These are phyloP conservation scores for Tetanocera ferruginea DNA, from an alignment of 2,888 invertebrate genomes.

Conservation along the genomic window DNA sequence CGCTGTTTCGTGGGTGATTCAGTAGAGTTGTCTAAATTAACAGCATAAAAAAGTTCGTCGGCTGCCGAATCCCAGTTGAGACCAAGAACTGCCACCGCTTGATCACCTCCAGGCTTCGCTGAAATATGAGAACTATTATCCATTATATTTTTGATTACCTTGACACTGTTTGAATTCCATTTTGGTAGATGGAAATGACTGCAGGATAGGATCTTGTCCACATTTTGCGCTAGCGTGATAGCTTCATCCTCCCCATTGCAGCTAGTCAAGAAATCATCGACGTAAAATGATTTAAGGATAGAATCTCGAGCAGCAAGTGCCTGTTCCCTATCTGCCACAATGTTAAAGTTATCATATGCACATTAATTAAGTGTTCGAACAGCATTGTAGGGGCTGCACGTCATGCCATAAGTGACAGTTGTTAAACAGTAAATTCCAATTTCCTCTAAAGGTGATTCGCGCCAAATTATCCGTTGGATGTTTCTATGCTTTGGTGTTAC, in stretches of 20 bases:
- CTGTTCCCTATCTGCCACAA: not conserved
- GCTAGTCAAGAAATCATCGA: not conserved
- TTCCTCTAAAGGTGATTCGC: not conserved
- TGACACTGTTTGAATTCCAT: not conserved
- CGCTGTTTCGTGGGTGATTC: too few species aligned
- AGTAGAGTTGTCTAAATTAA: too few species aligned
- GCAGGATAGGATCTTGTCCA: not conserved
- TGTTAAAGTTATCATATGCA: not conserved
- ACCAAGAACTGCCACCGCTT: too few species aligned
- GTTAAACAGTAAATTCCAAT: not conserved
- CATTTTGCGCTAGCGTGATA: not conserved
- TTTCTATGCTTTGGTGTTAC: not conserved
- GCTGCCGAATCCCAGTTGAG: too few species aligned
- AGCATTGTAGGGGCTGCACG: not conserved
- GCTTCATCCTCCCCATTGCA: not conserved
- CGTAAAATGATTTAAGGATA: not conserved
- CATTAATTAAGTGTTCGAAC: too few species aligned
- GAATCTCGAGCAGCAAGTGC: not conserved
- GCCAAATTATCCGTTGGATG: conserved; percentile 26
- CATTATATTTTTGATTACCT: not conserved
- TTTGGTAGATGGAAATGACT: not conserved
- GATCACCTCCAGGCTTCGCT: too few species aligned
- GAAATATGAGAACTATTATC: too few species aligned
- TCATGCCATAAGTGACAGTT: not conserved
- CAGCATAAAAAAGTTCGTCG: too few species aligned